Evolutionary conservation across 2,888 invertebrate genomes (phyloP).

Genomic region (Panzeria rudis): DNA sequence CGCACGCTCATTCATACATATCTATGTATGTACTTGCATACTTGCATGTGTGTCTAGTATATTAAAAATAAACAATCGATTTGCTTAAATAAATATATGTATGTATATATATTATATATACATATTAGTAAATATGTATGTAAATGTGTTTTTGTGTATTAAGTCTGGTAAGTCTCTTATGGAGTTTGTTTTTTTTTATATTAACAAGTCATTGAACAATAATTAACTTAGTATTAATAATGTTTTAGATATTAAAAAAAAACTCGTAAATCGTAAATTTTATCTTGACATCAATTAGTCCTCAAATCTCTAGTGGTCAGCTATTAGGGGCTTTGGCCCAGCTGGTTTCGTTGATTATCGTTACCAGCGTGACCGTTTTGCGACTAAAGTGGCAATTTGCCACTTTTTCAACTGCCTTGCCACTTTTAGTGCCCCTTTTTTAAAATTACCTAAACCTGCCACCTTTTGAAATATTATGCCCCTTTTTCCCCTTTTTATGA

Average conservation of each 20-base stretch:
- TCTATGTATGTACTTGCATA: neutral
- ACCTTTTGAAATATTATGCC: too few relatives aligned
- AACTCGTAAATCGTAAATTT: slow-evolving; percentile 6
- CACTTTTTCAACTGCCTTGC: too few relatives aligned
- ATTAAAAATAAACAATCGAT: slow-evolving; percentile 10
- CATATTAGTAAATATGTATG: neutral
- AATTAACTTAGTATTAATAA: slow-evolving; percentile 82
- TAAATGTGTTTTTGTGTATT: neutral
- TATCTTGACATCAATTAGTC: slow-evolving; percentile 1
- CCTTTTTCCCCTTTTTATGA: too few relatives aligned
- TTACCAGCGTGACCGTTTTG: too few relatives aligned
- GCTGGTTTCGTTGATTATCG: neutral
- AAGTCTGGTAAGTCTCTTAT: neutral
- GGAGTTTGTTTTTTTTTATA: neutral
- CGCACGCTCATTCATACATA: neutral
- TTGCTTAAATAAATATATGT: neutral
- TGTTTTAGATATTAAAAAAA: slow-evolving; percentile 42
- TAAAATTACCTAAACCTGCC: too few relatives aligned
- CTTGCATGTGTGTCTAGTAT: neutral
- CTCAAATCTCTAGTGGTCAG: neutral
- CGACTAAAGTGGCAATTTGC: too few relatives aligned
- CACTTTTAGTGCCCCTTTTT: too few relatives aligned
- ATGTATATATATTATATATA: neutral
- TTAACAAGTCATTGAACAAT: slow-evolving; percentile 80
- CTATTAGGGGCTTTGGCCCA: neutral